Evolutionary conservation across 2,797 vertebrate genomes (phyloP).

Genomic region (Capromys pilorides): DNA sequence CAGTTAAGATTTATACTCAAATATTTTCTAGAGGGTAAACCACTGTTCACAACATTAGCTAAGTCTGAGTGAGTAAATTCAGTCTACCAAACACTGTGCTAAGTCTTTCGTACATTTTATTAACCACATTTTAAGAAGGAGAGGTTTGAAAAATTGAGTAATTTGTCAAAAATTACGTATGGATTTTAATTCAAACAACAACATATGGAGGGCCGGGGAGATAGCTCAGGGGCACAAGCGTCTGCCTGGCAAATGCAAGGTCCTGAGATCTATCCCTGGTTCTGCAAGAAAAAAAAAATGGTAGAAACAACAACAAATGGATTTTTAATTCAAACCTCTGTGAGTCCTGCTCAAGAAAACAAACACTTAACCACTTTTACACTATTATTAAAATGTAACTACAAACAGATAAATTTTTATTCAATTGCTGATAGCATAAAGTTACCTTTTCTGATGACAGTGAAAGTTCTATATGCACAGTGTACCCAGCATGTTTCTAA

Average conservation of each 20-base stretch:
- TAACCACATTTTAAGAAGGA: not conserved
- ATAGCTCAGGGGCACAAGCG: no score
- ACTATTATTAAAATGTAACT: not conserved
- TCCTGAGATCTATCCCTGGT: no score
- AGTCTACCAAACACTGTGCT: not conserved
- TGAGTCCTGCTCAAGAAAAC: not conserved
- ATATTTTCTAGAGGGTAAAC: constrained; percentile 23
- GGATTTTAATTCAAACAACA: constrained; percentile 17
- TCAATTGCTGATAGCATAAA: not conserved
- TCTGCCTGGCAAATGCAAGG: no score
- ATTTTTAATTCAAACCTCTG: not conserved
- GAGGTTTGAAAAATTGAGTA: not conserved
- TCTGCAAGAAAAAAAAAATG: no score
- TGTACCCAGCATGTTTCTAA: no score
- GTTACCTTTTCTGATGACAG: not conserved
- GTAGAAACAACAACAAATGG: constrained; percentile 9
- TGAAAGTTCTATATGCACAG: constrained; percentile 23
- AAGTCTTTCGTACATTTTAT: constrained; percentile 40
- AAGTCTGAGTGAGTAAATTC: constrained; percentile 12
- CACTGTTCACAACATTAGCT: constrained; percentile 47
- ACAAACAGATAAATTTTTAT: not conserved
- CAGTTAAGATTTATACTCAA: not conserved
- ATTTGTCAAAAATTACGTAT: constrained; percentile 30
- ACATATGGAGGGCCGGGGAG: no score
- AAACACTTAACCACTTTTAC: not conserved